A percentile compares a stretch with the other conserved stretches of the same genome.
Conservation (phyloP, 2,113 vertebrate genomes). For the Cinclus mexicanus region DNA sequence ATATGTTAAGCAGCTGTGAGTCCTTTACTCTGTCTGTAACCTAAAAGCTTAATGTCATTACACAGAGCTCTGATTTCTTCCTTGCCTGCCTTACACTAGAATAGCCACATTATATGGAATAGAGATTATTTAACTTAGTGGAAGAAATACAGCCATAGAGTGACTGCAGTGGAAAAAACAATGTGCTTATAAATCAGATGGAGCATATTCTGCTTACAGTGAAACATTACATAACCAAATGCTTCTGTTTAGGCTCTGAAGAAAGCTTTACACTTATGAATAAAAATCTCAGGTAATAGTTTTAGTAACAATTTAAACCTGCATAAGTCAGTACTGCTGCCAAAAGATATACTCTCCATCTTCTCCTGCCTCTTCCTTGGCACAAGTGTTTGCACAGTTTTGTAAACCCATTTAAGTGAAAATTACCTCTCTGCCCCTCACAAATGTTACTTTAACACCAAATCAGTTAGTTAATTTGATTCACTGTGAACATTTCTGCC, state of each 20-base stretch:
- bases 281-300: neutral
- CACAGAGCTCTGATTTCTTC: slow-evolving; percentile 22
- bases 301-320: neutral
- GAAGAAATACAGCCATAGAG: neutral
- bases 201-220: neutral
- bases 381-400: neutral
- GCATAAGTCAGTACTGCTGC: neutral
- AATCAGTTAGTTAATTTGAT: neutral
- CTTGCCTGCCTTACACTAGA: neutral
- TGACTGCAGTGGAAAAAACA: neutral
- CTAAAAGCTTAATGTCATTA: slow-evolving; percentile 26
- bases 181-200: neutral
- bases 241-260: neutral
- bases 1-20: slow-evolving; percentile 62
- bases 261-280: neutral
- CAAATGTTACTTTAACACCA: neutral
- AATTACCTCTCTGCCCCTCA: neutral
- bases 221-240: neutral
- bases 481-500: neutral
- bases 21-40: slow-evolving; percentile 13
- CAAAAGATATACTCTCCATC: neutral
- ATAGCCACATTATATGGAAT: neutral
- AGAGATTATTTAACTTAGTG: neutral
- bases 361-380: neutral
- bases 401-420: neutral